These are phyloP conservation scores for Orientallactaga sibirica DNA, from an alignment of 2,797 vertebrate species.

Conservation along the genomic window DNA sequence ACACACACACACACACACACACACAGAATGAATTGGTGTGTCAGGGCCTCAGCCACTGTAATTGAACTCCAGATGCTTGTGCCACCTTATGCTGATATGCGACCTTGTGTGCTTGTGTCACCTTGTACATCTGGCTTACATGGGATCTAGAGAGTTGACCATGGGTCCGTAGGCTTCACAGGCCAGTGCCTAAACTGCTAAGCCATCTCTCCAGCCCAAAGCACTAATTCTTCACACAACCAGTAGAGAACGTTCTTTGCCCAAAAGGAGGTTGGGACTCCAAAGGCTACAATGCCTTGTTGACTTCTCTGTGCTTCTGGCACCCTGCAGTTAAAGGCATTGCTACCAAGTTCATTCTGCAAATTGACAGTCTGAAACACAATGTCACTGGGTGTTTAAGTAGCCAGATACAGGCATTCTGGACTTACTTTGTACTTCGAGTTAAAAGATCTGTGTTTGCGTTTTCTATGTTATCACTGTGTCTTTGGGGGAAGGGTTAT, in stretches of 20 bases:
- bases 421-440: neutral
- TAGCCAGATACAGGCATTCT: neutral
- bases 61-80: too few species aligned
- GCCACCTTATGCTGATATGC: too few species aligned
- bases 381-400: neutral
- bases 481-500: neutral
- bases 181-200: too few species aligned
- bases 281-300: neutral
- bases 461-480: neutral
- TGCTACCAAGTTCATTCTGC: neutral
- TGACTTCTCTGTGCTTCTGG: neutral
- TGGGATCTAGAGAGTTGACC: too few species aligned
- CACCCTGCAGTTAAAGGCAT: neutral
- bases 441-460: neutral
- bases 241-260: neutral
- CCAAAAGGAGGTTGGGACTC: neutral
- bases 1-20: too few species aligned
- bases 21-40: too few species aligned
- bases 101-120: neutral
- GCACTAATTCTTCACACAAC: neutral
- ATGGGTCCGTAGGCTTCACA: too few species aligned
- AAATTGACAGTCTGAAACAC: neutral
- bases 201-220: neutral
- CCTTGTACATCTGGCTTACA: neutral
- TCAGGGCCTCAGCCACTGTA: too few species aligned